These are phyloP conservation scores for Argyra leucocephala DNA, from an alignment of 2,888 invertebrate species.

Conservation along the genomic window DNA sequence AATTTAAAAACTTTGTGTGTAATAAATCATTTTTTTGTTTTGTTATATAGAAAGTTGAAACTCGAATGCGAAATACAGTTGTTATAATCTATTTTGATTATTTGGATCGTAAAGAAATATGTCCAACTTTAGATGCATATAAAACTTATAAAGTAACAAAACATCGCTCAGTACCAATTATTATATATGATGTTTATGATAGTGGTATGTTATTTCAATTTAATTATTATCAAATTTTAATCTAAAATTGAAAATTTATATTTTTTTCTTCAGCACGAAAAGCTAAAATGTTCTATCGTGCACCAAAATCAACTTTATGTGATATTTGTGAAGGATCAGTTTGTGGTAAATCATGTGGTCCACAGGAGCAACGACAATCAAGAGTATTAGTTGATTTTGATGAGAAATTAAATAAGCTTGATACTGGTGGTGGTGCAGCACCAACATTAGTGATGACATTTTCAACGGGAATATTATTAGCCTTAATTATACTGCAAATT, in stretches of 20 bases:
- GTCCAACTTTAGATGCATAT: slow-evolving; percentile 79
- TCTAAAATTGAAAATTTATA: background rate
- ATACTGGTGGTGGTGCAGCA: slow-evolving; percentile 10
- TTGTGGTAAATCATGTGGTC: slow-evolving; percentile 39
- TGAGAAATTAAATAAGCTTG: slow-evolving; percentile 15
- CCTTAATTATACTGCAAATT: background rate
- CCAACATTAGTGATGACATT: background rate
- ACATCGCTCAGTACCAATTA: slow-evolving; percentile 76
- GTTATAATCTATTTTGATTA: slow-evolving; percentile 69
- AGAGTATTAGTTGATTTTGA: slow-evolving; percentile 20
- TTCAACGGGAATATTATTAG: background rate
- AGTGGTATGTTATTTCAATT: slow-evolving; percentile 56
- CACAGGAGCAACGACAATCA: slow-evolving; percentile 35
- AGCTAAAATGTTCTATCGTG: slow-evolving; percentile 73
- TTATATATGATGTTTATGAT: slow-evolving; percentile 86
- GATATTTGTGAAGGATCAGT: slow-evolving; percentile 71
- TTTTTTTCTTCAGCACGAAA: slow-evolving; percentile 54
- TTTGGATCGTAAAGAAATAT: slow-evolving; percentile 59
- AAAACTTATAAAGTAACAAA: slow-evolving; percentile 76
- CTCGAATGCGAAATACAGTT: slow-evolving; percentile 53
- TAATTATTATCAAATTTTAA: background rate
- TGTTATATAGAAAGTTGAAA: slow-evolving; percentile 51
- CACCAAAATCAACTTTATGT: slow-evolving; percentile 60
- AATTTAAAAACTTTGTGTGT: background rate
- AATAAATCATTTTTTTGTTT: background rate